Percentiles rank a stretch among this genome's conserved stretches.
Evolutionary conservation across 2,797 vertebrate species (phyloP).

Genomic region (Parotocinclus haroldoi): DNA sequence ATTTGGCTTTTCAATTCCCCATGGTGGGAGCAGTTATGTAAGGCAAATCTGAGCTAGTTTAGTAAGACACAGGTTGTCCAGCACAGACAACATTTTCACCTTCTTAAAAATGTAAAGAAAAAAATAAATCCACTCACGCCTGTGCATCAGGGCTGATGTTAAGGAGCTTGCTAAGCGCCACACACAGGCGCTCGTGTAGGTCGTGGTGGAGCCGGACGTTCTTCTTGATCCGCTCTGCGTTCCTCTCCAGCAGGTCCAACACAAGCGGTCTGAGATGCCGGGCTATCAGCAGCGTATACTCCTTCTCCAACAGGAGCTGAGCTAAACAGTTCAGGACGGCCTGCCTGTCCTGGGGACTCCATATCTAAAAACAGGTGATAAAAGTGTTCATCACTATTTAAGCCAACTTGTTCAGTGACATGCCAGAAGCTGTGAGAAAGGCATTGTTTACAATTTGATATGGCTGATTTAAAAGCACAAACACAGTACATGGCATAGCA

Average conservation of each 20-base stretch:
- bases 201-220: slow-evolving; percentile 84
- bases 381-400: not conserved
- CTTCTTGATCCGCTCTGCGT: slow-evolving; percentile 78
- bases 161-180: slow-evolving; percentile 91
- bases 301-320: slow-evolving; percentile 76
- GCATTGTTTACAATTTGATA: no score
- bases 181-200: slow-evolving; percentile 90
- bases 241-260: slow-evolving; percentile 90
- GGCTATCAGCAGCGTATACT: slow-evolving; percentile 82
- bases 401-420: no score
- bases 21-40: no score
- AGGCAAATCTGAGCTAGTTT: no score
- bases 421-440: no score
- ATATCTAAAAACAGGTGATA: slow-evolving; percentile 68
- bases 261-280: slow-evolving; percentile 85
- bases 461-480: no score
- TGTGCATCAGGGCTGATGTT: slow-evolving; percentile 83
- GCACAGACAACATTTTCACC: no score
- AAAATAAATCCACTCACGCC: slow-evolving; percentile 73
- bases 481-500: no score
- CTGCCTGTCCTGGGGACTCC: slow-evolving; percentile 89
- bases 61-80: no score
- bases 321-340: slow-evolving; percentile 76
- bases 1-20: no score
- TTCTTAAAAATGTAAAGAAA: not conserved